phyloP scores from a whole-genome alignment of 2,113 vertebrate species.

The Onychostruthus taczanowskii region DNA sequence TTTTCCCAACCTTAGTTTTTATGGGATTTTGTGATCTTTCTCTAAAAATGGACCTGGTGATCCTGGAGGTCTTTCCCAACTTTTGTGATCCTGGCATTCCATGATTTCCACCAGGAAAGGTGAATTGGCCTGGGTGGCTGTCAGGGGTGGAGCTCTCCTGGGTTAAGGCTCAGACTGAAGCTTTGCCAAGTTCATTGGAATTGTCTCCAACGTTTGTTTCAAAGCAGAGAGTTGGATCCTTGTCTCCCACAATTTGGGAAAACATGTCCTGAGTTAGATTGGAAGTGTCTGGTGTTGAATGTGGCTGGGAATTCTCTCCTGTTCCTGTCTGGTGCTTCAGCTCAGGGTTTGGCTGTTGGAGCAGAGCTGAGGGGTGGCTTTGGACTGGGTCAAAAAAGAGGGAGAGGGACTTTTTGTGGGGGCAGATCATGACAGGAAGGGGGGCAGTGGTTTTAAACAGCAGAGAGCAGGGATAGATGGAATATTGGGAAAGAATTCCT shows the following conservation, averaged over 20 bases:
- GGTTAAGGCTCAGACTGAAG: fast-evolving
- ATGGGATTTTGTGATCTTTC: background rate
- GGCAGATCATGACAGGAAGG: fast-evolving
- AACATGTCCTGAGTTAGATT: background rate
- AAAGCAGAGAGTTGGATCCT: background rate
- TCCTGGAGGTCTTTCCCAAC: background rate
- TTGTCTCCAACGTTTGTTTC: fast-evolving
- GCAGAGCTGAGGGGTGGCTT: background rate
- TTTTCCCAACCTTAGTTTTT: background rate
- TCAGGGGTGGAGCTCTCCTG: background rate
- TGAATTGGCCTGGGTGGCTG: background rate
- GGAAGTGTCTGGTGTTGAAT: background rate
- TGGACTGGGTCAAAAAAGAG: background rate
- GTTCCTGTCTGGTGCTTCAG: background rate
- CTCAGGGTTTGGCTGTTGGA: background rate
- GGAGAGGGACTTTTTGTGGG: background rate
- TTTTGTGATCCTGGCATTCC: background rate
- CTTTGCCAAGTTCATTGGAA: fast-evolving
- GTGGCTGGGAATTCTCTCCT: background rate
- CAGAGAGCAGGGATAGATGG: background rate
- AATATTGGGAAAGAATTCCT: background rate
- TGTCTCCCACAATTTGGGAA: background rate
- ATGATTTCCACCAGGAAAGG: background rate
- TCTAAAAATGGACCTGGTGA: background rate
- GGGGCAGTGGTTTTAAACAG: background rate